These are phyloP conservation scores for Lonchura striata DNA, from an alignment of 2,113 vertebrate species.

Conservation along the genomic window DNA sequence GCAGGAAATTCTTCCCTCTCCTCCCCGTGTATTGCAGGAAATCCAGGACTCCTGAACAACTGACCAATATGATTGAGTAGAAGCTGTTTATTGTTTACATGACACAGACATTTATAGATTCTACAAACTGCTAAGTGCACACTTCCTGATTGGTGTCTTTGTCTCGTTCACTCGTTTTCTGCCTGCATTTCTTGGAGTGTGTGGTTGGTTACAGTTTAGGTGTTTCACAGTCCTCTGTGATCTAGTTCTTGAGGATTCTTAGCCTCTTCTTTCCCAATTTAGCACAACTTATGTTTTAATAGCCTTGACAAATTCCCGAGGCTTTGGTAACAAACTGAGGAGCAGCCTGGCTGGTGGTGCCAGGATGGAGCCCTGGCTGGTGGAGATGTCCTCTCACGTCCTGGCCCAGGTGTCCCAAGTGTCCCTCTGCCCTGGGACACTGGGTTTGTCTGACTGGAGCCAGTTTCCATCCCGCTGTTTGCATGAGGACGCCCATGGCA, in stretches of 20 bases:
- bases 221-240: not conserved
- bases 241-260: not conserved
- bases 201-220: not conserved
- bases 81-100: not conserved
- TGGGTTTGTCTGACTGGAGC: not conserved
- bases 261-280: not conserved
- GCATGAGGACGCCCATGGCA: fast-evolving
- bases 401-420: not conserved
- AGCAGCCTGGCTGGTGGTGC: not conserved
- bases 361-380: not conserved
- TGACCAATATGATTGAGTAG: not conserved
- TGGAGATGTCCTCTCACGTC: not conserved
- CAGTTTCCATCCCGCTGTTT: not conserved
- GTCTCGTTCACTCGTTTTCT: not conserved
- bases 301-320: not conserved
- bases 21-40: not conserved
- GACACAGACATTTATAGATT: not conserved
- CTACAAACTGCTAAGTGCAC: not conserved
- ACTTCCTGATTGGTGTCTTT: not conserved
- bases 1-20: not conserved
- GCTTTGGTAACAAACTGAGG: not conserved
- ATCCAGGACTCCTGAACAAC: not conserved
- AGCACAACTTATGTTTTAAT: not conserved
- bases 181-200: not conserved
- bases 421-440: not conserved